Evolutionary conservation across 2,113 vertebrate species (phyloP), one percentile per base, ranked within the genome.

Genomic region (Poeciliopsis retropinna): DNA sequence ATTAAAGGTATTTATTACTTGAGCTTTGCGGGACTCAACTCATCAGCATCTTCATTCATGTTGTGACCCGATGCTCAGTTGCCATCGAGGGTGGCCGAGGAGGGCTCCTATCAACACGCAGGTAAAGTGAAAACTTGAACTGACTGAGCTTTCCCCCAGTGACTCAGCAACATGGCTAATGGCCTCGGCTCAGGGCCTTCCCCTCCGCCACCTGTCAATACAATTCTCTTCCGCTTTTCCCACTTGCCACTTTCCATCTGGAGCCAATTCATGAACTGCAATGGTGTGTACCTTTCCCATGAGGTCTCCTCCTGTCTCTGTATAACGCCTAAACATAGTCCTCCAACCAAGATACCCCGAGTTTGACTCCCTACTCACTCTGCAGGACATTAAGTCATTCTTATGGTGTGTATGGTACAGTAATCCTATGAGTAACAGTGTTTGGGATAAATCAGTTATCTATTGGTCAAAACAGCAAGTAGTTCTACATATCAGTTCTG

Each of bases 221-320:
- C 89, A 93, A 96, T 96, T 96, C 92, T 90, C 88, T 93, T 95
- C 91, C 84, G 91, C 93, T 92, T 95, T 93, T 94, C 89, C 91
- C 93, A 89, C 94, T 94, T 96, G 94, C 94, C 95, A 95, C 82
- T 85, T 96, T 87, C 93, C 89, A 95, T 96, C 93, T 95, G 92
- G 91, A 95, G 90, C 90, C 87, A 94, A 92, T 95, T 94, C 92
- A 90, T 95, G 94, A 90, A 95, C 91, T 88, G 88, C 31, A n/a
- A 89, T 87, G 92, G 91, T 89, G 91, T 88, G 92, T 91, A 94
- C 88, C 89, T 94, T 92, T 87, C 82, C 90, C 92, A 83, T 54
- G 91, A 86, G 94, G 80, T 91, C 85, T 81, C 76, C n/a, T 54
- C 76, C 92, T 87, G 70, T 84, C 78, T 93, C 88, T 83, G 61